A percentile compares a stretch with the other conserved stretches of the same genome.
Conservation (phyloP, 2,888 invertebrate genomes). For the Melanargia galathea region DNA sequence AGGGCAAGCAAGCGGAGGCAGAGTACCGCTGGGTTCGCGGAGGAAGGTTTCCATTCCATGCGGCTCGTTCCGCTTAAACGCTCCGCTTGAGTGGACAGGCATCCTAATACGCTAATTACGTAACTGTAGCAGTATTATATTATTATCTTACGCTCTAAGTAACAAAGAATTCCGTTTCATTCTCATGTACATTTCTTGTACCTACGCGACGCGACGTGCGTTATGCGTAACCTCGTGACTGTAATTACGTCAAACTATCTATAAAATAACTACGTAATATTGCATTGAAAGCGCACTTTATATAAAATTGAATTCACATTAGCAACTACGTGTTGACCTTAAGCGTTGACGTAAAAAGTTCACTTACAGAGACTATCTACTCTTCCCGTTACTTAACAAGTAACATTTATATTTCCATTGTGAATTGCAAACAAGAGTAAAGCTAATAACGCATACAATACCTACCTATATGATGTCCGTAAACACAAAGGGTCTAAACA, state of each 20-base stretch:
- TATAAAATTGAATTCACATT: conserved; percentile 3
- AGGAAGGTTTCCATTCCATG: too few relatives aligned
- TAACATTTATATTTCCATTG: neutral
- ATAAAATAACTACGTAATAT: neutral
- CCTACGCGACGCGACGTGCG: too few relatives aligned
- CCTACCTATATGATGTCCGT: neutral
- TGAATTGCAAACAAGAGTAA: neutral
- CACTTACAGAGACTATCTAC: neutral
- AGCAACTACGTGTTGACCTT: neutral
- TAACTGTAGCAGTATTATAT: conserved; percentile 11
- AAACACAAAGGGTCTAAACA: neutral
- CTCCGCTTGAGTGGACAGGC: too few relatives aligned
- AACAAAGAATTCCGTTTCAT: conserved; percentile 20
- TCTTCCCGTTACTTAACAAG: neutral
- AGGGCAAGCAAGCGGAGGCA: too few relatives aligned
- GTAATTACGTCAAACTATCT: conserved; percentile 14
- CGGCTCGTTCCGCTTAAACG: too few relatives aligned
- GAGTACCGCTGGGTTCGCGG: too few relatives aligned
- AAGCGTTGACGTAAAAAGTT: neutral
- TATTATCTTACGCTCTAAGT: conserved; percentile 10
- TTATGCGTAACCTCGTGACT: conserved; percentile 18
- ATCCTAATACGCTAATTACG: neutral
- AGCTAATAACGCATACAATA: neutral
- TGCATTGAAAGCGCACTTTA: neutral
- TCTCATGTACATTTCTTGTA: too few relatives aligned